Evolutionary conservation across 2,797 vertebrate species (phyloP).

Genomic region (Zalophus californianus): DNA sequence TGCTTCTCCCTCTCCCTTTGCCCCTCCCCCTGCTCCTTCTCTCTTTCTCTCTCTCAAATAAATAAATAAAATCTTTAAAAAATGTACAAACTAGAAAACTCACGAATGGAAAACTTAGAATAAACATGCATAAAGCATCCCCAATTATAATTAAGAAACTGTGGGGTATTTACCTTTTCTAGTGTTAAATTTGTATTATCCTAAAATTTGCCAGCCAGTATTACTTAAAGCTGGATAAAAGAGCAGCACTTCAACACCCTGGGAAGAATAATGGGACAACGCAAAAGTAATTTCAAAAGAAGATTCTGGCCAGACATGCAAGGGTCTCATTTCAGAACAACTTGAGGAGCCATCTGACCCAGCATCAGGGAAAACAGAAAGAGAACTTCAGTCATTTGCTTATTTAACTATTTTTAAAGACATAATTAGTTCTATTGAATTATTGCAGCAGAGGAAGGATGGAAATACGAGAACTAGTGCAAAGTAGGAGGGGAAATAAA

Average conservation of each 20-base stretch:
- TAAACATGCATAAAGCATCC: conserved; percentile 20
- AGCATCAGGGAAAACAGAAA: conserved; percentile 71
- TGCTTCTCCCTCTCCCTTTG: neutral
- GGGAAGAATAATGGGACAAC: conserved; percentile 26
- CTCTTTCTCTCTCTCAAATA: neutral
- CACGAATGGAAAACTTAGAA: conserved; percentile 37
- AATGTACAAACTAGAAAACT: conserved; percentile 48
- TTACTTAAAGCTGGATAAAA: conserved; percentile 68
- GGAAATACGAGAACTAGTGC: conserved; percentile 79
- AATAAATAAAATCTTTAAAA: conserved; percentile 1
- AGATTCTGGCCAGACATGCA: conserved; percentile 50
- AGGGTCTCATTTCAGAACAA: conserved; percentile 74
- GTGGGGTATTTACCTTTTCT: conserved; percentile 4
- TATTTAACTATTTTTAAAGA: conserved; percentile 82
- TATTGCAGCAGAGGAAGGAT: conserved; percentile 79
- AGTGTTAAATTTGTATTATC: conserved; percentile 41
- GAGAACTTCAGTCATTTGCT: conserved; percentile 77
- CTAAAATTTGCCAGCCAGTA: conserved; percentile 46
- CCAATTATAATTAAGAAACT: conserved; percentile 35
- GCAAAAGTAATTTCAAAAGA: conserved; percentile 67
- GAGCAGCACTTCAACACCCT: conserved; percentile 24
- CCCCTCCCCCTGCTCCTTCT: neutral
- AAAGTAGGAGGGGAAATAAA: conserved; percentile 68
- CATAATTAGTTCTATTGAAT: conserved; percentile 84
- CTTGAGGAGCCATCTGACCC: conserved; percentile 62